These are phyloP conservation scores for Hyperoplus immaculatus DNA, from an alignment of 2,797 vertebrate species.

Conservation along the genomic window DNA sequence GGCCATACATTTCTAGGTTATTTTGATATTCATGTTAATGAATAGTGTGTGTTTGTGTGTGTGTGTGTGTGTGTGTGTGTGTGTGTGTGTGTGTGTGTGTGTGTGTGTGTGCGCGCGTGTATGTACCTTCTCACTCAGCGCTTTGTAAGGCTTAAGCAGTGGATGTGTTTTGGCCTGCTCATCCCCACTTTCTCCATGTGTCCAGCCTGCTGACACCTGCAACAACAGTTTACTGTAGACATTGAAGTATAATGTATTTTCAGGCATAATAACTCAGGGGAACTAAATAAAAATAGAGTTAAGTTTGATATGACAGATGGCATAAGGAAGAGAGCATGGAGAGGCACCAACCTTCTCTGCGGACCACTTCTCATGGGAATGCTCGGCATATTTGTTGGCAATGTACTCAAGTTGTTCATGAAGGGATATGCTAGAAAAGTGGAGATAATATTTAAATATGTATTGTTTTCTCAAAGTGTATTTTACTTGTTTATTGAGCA, in stretches of 20 bases:
- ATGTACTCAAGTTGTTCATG: slow-evolving; percentile 98
- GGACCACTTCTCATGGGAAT: slow-evolving; percentile 98
- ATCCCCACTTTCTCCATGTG: slow-evolving; percentile 90
- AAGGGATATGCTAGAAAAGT: slow-evolving; percentile 90
- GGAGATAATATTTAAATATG: slow-evolving; percentile 22
- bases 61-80: slow-evolving; percentile 1
- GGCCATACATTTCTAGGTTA: background rate
- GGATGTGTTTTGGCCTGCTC: slow-evolving; percentile 95
- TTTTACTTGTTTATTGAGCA: background rate
- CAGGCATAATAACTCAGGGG: background rate
- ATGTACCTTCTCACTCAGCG: slow-evolving; percentile 95
- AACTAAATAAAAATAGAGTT: too few species aligned
- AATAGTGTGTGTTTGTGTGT: background rate
- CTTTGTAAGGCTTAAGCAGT: slow-evolving; percentile 94
- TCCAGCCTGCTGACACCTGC: slow-evolving; percentile 94
- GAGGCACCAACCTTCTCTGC: slow-evolving; percentile 92
- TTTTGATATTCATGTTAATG: background rate
- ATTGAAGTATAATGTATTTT: background rate
- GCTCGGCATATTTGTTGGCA: slow-evolving; percentile 96
- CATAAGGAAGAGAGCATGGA: slow-evolving; percentile 3
- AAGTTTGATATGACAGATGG: background rate
- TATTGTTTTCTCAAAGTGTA: background rate
- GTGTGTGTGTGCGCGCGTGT: background rate
- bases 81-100: background rate
- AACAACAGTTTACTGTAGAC: slow-evolving; percentile 24